These are phyloP conservation scores for Bellardia pandia DNA, from an alignment of 2,888 invertebrate genomes.

Conservation along the genomic window DNA sequence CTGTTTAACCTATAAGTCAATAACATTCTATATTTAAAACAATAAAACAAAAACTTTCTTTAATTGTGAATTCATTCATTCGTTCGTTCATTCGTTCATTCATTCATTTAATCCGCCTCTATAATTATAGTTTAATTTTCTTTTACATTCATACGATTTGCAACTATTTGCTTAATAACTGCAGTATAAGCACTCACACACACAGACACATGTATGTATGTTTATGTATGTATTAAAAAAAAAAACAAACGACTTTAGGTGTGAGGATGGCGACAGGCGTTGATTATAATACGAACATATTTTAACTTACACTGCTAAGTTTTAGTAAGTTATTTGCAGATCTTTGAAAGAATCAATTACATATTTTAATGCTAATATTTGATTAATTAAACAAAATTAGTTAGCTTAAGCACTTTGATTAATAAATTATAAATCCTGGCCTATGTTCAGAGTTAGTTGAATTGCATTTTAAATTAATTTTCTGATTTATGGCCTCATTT, in stretches of 20 bases:
- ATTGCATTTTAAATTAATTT: no score
- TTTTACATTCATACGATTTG: constrained; percentile 32
- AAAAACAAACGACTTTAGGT: constrained; percentile 1
- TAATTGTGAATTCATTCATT: constrained; percentile 12
- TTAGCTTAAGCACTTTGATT: no score
- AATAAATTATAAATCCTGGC: no score
- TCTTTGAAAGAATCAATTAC: constrained; percentile 4
- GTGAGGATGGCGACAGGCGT: constrained; percentile 68
- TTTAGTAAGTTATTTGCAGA: constrained; percentile 28
- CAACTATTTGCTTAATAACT: constrained; percentile 53
- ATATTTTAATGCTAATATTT: neutral
- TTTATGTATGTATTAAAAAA: neutral
- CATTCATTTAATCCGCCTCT: constrained; percentile 40
- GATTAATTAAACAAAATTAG: no score
- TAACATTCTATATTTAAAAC: neutral
- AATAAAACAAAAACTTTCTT: constrained; percentile 5
- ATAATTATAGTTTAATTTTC: constrained; percentile 57
- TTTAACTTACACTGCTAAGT: constrained; percentile 7
- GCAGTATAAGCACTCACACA: neutral
- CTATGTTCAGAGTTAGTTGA: no score
- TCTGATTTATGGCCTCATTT: no score
- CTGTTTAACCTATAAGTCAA: no score
- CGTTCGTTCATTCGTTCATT: neutral
- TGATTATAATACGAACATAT: constrained; percentile 53
- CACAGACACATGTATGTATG: no score